Percentiles rank a stretch among this genome's conserved stretches.
phyloP scores from a whole-genome alignment of 2,888 invertebrate species.

The Conus canariensis region DNA sequence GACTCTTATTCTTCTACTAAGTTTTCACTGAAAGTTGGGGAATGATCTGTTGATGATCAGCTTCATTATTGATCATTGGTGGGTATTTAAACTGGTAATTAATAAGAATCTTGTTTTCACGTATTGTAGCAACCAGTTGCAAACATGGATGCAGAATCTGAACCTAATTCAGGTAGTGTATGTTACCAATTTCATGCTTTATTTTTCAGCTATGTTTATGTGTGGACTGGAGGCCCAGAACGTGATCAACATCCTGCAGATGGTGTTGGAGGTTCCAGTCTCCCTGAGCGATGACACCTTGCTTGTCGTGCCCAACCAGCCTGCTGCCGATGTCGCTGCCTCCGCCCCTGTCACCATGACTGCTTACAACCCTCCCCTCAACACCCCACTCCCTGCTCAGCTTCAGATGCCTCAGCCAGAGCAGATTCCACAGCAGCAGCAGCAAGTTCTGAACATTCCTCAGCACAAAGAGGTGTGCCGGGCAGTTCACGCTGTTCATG shows the following conservation, averaged over 20 bases:
- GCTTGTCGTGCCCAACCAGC: constrained; percentile 7
- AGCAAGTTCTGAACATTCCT: background rate
- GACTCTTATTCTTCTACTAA: too few species aligned
- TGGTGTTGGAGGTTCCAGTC: constrained; percentile 32
- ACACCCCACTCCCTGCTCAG: background rate
- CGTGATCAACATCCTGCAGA: constrained; percentile 33
- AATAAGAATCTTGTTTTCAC: too few species aligned
- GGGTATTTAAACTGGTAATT: too few species aligned
- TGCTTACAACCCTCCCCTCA: constrained; percentile 27
- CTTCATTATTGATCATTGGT: too few species aligned
- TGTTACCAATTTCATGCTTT: too few species aligned
- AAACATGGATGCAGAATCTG: too few species aligned
- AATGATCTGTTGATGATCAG: too few species aligned
- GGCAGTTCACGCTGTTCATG: background rate
- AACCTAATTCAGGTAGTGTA: too few species aligned
- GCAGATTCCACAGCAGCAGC: constrained; percentile 2
- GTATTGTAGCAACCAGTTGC: too few species aligned
- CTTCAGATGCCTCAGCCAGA: constrained; percentile 4
- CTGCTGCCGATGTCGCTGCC: background rate
- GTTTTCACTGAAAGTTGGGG: too few species aligned
- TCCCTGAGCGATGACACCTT: constrained; percentile 23
- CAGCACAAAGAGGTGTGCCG: background rate
- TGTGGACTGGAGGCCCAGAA: constrained; percentile 31
- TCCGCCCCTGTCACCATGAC: background rate
- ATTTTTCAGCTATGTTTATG: constrained; percentile 33